A percentile compares a stretch with the other conserved stretches of the same genome.
phyloP scores from a whole-genome alignment of 2,888 invertebrate genomes.

The Cheilosia impressa region DNA sequence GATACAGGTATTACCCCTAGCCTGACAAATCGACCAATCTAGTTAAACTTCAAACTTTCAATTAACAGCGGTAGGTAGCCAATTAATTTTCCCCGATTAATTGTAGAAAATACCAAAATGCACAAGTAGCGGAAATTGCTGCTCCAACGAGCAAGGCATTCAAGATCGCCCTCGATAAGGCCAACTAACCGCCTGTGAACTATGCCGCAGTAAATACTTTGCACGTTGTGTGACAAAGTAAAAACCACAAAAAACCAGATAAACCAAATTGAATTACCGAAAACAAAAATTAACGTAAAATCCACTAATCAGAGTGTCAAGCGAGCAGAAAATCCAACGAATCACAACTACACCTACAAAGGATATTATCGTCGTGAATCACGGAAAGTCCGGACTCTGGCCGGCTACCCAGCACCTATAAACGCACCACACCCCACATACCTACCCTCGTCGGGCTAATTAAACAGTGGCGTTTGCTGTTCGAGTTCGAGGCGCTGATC shows the following conservation, averaged over 20 bases:
- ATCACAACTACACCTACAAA: constrained; percentile 48
- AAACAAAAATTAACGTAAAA: constrained; percentile 67
- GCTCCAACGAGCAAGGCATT: not conserved
- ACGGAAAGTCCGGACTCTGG: constrained; percentile 38
- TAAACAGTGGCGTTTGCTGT: constrained; percentile 67
- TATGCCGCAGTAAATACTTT: constrained; percentile 44
- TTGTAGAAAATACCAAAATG: constrained; percentile 20
- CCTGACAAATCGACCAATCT: constrained; percentile 5
- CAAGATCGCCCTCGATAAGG: constrained; percentile 28
- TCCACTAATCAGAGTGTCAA: constrained; percentile 58
- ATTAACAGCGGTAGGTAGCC: constrained; percentile 40
- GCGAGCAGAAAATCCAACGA: constrained; percentile 43
- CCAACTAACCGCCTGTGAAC: constrained; percentile 37
- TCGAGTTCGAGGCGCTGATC: constrained; percentile 53
- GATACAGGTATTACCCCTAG: constrained; percentile 9
- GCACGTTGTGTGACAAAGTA: constrained; percentile 44
- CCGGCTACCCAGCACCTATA: too few species aligned
- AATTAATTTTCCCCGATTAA: constrained; percentile 54
- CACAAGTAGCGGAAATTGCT: constrained; percentile 27
- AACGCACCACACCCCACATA: not conserved
- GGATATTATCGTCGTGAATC: constrained; percentile 61
- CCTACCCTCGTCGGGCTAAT: constrained; percentile 47
- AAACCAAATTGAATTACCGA: constrained; percentile 59
- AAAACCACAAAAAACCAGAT: constrained; percentile 57
- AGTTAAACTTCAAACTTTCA: constrained; percentile 19